Conservation (phyloP, 35 echinoderm and acorn worm species). For the Apostichopus japonicus region DNA sequence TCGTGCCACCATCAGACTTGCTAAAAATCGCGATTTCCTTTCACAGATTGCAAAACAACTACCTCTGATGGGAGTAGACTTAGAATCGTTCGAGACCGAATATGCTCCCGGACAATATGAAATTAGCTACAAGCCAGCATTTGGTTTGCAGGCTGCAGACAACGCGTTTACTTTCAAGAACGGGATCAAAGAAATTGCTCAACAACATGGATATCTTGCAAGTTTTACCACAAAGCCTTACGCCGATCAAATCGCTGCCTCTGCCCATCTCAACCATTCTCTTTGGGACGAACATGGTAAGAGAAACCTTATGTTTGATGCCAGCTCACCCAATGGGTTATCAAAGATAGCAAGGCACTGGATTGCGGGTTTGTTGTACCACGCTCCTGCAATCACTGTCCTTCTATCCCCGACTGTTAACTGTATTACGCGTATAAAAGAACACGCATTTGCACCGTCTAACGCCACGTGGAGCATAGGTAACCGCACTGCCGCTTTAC, state of each 20-base stretch:
- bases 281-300: conserved; percentile 64
- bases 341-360: conserved; percentile 68
- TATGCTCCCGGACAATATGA: conserved; percentile 61
- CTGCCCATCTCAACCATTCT: conserved; percentile 72
- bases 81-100: conserved; percentile 64
- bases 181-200: conserved; percentile 73
- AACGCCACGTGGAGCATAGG: conserved; percentile 69
- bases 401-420: conserved; percentile 67
- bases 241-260: conserved; percentile 1
- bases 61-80: conserved; percentile 63
- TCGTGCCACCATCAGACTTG: conserved; percentile 33
- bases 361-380: conserved; percentile 66
- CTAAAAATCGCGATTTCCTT: conserved; percentile 35
- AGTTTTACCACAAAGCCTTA: conserved; percentile 69
- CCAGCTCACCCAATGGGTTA: conserved; percentile 30
- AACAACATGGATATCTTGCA: conserved; percentile 50
- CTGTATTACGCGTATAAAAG: conserved; percentile 54
- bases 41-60: conserved; percentile 50
- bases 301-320: conserved; percentile 47
- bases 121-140: conserved; percentile 67
- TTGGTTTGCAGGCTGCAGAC: conserved; percentile 71
- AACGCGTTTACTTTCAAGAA: conserved; percentile 70
- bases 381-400: conserved; percentile 58
- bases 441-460: conserved; percentile 51
- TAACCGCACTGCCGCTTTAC: conserved; percentile 62